A percentile compares a stretch with the other conserved stretches of the same genome.
These are phyloP conservation scores for Taurulus bubalis DNA, from an alignment of 2,113 vertebrate genomes.

Conservation along the genomic window DNA sequence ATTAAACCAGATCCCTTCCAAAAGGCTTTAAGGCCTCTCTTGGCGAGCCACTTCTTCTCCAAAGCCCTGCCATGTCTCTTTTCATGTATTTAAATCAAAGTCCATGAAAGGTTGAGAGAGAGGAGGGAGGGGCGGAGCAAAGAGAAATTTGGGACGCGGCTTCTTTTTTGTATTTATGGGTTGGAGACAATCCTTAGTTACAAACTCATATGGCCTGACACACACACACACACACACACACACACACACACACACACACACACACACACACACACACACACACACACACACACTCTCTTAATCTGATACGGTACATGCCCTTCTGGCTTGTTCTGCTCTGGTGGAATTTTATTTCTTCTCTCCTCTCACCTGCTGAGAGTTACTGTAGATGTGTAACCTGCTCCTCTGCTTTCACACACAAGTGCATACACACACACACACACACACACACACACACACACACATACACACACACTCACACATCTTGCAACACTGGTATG, in stretches of 20 bases:
- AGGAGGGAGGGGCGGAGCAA: not conserved
- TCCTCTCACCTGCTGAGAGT: conserved; percentile 70
- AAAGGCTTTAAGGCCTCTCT: conserved; percentile 75
- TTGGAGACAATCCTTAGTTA: conserved; percentile 65
- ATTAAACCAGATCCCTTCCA: conserved; percentile 76
- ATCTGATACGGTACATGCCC: conserved; percentile 71
- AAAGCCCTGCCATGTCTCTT: conserved; percentile 67
- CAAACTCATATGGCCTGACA: conserved; percentile 55
- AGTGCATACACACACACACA: not conserved
- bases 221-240: conserved; percentile 2
- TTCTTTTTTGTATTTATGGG: conserved; percentile 69
- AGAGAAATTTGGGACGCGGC: conserved; percentile 49
- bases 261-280: conserved; percentile 13
- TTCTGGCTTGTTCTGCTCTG: conserved; percentile 65
- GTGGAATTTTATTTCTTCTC: conserved; percentile 55
- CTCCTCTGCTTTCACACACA: conserved; percentile 19
- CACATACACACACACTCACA: not conserved
- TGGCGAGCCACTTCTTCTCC: conserved; percentile 64
- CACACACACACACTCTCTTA: conserved; percentile 24
- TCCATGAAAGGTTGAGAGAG: conserved; percentile 57
- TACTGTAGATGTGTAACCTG: conserved; percentile 59
- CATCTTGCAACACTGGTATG: conserved; percentile 21
- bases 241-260: conserved; percentile 12
- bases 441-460: conserved; percentile 12
- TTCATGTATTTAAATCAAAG: conserved; percentile 76